Percentiles rank a stretch among this genome's conserved stretches.
phyloP scores from a whole-genome alignment of 2,797 vertebrate species.

The Malacoctenus gilli region DNA sequence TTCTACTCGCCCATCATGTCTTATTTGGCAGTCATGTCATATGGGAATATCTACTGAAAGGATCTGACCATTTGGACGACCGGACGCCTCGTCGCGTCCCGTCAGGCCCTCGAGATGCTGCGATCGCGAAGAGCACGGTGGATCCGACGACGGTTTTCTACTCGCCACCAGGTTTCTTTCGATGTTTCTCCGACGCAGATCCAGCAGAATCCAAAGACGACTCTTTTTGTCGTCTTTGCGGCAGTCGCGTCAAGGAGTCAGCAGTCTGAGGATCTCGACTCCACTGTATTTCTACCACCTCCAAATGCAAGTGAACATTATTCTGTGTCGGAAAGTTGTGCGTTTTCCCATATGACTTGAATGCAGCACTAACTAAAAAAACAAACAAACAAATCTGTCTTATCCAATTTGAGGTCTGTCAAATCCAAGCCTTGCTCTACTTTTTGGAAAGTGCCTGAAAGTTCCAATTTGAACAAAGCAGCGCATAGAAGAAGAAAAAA shows the following conservation, averaged over 20 bases:
- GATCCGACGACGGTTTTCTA: conserved; percentile 34
- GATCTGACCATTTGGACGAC: conserved; percentile 15
- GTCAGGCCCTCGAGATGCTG: conserved; percentile 19
- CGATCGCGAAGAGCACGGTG: conserved; percentile 33
- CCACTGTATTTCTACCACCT: conserved; percentile 7
- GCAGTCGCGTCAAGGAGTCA: not conserved
- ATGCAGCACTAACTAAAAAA: conserved; percentile 56
- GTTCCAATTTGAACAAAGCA: conserved; percentile 64
- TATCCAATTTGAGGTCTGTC: conserved; percentile 57
- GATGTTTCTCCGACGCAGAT: conserved; percentile 19
- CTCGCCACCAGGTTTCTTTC: conserved; percentile 38
- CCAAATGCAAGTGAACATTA: conserved; percentile 2
- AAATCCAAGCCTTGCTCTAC: conserved; percentile 70
- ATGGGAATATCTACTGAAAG: conserved; percentile 50
- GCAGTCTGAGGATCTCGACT: not conserved
- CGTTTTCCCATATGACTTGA: conserved; percentile 69
- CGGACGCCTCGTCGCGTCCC: conserved; percentile 15
- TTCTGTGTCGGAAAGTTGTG: conserved; percentile 17
- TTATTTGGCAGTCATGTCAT: conserved; percentile 65
- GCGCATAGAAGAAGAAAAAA: conserved; percentile 40
- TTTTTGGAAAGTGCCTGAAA: conserved; percentile 95
- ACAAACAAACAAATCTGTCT: conserved; percentile 56
- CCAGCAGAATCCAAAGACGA: conserved; percentile 2
- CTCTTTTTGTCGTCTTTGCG: conserved; percentile 11
- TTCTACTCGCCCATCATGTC: conserved; percentile 43